phyloP scores from a whole-genome alignment of 2,113 vertebrate genomes.

The Oceanodroma tethys region DNA sequence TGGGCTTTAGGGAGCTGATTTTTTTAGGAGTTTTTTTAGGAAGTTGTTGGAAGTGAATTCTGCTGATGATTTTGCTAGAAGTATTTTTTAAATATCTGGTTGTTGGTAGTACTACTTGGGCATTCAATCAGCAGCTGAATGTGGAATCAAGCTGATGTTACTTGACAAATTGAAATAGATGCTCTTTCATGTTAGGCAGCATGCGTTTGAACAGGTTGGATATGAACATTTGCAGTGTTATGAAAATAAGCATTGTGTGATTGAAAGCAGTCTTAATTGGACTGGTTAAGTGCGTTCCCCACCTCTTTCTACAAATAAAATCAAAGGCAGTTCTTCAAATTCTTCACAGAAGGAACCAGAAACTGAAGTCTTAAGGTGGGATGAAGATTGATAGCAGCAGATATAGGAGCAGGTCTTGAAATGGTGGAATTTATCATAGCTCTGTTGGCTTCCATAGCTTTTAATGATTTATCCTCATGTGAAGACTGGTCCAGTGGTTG shows the following conservation, averaged over 20 bases:
- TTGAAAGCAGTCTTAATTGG: not conserved
- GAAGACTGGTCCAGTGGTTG: not conserved
- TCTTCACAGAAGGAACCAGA: not conserved
- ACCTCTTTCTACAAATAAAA: not conserved
- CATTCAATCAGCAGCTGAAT: not conserved
- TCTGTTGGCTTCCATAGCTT: not conserved
- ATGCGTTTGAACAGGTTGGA: not conserved
- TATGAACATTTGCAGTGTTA: not conserved
- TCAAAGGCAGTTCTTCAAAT: not conserved
- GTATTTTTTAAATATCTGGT: not conserved
- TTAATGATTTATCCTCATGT: not conserved
- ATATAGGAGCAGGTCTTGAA: not conserved
- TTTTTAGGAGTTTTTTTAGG: not conserved
- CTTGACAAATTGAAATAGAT: not conserved
- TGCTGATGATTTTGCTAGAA: not conserved
- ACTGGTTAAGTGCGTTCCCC: not conserved
- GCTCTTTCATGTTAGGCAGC: not conserved
- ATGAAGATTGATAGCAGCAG: not conserved
- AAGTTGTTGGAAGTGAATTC: not conserved
- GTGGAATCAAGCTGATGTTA: not conserved
- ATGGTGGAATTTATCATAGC: not conserved
- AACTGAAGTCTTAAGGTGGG: not conserved
- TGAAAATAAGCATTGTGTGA: not conserved
- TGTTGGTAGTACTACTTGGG: not conserved
- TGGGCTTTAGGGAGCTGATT: not conserved